These are phyloP conservation scores for Trichonephila clavipes DNA, from an alignment of 1,140 invertebrate species.

Conservation along the genomic window DNA sequence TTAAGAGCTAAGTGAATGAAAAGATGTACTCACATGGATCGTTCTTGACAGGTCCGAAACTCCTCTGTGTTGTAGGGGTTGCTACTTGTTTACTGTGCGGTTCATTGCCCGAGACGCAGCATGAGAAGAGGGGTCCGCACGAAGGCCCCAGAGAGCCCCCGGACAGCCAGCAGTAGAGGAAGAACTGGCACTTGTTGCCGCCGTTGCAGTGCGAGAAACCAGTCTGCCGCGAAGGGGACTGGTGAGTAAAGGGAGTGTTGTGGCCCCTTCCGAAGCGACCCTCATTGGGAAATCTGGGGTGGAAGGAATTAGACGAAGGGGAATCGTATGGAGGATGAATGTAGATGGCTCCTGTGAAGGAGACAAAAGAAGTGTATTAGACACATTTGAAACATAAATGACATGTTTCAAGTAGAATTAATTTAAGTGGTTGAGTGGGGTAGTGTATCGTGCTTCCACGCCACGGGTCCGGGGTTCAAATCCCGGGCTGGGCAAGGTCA, in stretches of 20 bases:
- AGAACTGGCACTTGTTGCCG: constrained; percentile 90
- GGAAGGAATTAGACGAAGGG: constrained; percentile 1
- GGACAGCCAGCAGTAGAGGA: constrained; percentile 94
- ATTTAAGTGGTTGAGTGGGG: no score
- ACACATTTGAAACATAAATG: neutral
- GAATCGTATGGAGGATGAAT: neutral
- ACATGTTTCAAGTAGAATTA: no score
- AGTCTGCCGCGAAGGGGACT: neutral
- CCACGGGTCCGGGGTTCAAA: no score
- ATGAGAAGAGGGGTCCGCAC: constrained; percentile 86
- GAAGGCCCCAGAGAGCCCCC: constrained; percentile 90
- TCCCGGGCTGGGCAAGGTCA: no score
- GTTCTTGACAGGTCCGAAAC: constrained; percentile 87
- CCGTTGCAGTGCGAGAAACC: constrained; percentile 59
- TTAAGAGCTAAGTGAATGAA: no score
- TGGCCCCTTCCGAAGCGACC: neutral
- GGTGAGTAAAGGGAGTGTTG: neutral
- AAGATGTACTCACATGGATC: constrained; percentile 86
- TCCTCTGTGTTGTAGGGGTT: constrained; percentile 77
- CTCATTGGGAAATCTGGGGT: neutral
- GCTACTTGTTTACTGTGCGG: no score
- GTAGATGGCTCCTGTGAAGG: neutral
- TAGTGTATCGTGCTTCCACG: no score
- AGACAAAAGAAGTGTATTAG: neutral
- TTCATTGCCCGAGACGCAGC: constrained; percentile 85